Evolutionary conservation across 2,113 vertebrate genomes (phyloP), one percentile per base, ranked within the genome.

Genomic region (Formicarius rufipectus): DNA sequence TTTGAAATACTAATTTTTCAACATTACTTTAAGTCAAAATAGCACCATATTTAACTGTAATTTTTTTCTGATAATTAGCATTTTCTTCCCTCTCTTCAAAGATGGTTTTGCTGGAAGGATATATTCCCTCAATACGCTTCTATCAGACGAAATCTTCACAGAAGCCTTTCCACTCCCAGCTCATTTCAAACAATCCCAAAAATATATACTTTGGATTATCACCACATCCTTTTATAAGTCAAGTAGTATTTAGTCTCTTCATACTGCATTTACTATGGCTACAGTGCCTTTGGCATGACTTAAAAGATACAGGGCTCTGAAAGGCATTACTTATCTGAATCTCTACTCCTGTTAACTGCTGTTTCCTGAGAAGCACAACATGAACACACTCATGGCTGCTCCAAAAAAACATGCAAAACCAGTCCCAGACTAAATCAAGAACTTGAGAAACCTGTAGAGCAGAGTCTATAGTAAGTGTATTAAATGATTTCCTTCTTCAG

Each of bases 1-100:
- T 91, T 91, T 92, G 84, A 96, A 84, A 87, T 45, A 89, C 28
- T 76, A 56, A 56, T 75, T 92, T 94, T 95, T 91, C 40, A 87
- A 73, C 24, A 68, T 53, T 69, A 80, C 22, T 88, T 72, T 33
- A 68, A 59, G 69, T 72, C 66, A 89, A 92, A 92, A 91, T 28
- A 73, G 27, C 44, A 89, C 50, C 50, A 83, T 49, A 60, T 76
- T 76, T 83, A 64, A 93, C 31, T 90, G 23, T 75, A 76, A 82
- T 82, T 94, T 85, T 82, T 60, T 84, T 76, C 62, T 58, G 31
- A 47, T 73, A 94, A 75, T 67, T 84, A 77, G 12, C 18, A 42
- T 93, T 73, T 94, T 93, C 67, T 76, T 91, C 66, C 17, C 42
- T 73, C 40, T 76, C 62, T 73, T 91, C 49, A 84, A 82, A 92